Evolutionary conservation across 2,797 vertebrate genomes (phyloP).

Genomic region (Nothura maculosa): DNA sequence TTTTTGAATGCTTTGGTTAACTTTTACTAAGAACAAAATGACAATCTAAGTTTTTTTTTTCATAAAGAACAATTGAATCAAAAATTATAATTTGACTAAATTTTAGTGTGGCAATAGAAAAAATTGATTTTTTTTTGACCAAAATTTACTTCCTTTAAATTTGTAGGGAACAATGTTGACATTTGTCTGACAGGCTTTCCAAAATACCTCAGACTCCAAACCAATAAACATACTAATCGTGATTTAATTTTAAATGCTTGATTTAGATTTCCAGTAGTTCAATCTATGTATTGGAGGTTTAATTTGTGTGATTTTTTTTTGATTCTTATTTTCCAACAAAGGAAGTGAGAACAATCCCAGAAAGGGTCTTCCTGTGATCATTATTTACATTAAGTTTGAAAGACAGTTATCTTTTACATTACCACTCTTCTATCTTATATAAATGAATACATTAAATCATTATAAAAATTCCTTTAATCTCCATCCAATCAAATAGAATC

Average conservation of each 20-base stretch:
- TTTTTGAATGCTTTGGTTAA: neutral
- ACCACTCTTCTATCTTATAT: neutral
- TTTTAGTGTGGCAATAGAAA: neutral
- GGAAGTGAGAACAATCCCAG: neutral
- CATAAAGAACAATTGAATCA: neutral
- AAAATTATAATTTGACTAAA: neutral
- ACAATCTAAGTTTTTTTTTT: neutral
- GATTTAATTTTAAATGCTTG: too few species aligned
- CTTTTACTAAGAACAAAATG: neutral
- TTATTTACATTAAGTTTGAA: neutral
- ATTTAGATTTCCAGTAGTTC: neutral
- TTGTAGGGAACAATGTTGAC: neutral
- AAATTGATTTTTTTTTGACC: neutral
- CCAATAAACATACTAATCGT: neutral
- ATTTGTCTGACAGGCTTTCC: rapidly evolving
- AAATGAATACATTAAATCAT: neutral
- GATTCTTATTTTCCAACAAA: neutral
- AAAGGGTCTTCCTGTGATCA: rapidly evolving
- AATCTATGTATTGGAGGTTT: neutral
- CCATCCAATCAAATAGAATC: neutral
- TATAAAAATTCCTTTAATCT: neutral
- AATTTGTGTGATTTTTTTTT: neutral
- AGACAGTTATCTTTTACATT: neutral
- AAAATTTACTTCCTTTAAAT: neutral
- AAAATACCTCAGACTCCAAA: neutral